These are phyloP conservation scores for Chrysolina americana DNA, from an alignment of 2,888 invertebrate genomes.

Conservation along the genomic window DNA sequence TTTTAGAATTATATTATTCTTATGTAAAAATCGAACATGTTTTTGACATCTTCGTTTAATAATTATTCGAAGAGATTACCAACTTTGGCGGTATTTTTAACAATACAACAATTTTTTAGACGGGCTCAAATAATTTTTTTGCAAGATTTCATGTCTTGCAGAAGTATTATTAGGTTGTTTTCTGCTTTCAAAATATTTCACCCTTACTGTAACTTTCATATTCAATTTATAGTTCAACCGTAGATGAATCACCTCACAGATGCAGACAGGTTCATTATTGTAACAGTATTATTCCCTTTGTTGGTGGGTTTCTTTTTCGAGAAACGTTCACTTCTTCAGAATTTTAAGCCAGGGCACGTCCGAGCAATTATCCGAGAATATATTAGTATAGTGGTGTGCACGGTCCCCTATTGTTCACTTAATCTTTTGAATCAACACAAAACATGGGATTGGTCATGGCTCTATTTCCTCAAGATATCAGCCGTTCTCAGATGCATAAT, in stretches of 20 bases:
- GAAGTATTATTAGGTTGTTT: too few relatives aligned
- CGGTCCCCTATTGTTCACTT: slow-evolving; percentile 18
- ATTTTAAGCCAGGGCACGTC: slow-evolving; percentile 18
- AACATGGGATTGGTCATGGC: slow-evolving; percentile 23
- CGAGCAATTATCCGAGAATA: slow-evolving; percentile 18
- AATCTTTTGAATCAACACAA: slow-evolving; percentile 22
- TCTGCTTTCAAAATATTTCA: too few relatives aligned
- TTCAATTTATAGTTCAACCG: background rate
- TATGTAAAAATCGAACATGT: too few relatives aligned
- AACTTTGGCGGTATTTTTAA: too few relatives aligned
- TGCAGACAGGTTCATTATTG: slow-evolving; percentile 8
- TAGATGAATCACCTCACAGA: background rate
- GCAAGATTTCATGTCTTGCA: too few relatives aligned
- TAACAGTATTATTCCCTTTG: slow-evolving; percentile 20
- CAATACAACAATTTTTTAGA: too few relatives aligned
- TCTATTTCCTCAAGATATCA: slow-evolving; percentile 18
- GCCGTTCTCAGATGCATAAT: background rate
- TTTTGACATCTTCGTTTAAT: too few relatives aligned
- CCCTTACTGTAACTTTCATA: too few relatives aligned
- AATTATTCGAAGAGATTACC: too few relatives aligned
- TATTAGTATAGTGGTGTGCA: slow-evolving; percentile 22
- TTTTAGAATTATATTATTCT: too few relatives aligned
- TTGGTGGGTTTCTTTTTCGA: slow-evolving; percentile 4
- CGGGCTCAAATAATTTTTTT: too few relatives aligned
- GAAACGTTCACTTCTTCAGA: slow-evolving; percentile 4